Conservation (phyloP, 2,113 vertebrate genomes). For the Danio rerio region DNA sequence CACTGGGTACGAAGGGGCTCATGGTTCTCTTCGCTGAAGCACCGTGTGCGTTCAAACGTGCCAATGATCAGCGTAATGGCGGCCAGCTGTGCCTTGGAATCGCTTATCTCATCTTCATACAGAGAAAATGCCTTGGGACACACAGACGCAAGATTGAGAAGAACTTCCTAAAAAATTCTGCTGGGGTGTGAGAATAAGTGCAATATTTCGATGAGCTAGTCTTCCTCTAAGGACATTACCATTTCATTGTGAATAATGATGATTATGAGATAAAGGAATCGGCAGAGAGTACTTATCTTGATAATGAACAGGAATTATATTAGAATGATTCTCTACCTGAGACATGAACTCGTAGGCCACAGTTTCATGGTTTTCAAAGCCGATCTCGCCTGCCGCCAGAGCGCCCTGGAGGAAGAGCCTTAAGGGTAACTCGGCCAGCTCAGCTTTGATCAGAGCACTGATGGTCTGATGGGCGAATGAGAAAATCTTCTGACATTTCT, state of each 20-base stretch:
- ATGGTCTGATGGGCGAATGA: conserved; percentile 98
- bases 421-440: conserved; percentile 93
- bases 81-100: conserved; percentile 98
- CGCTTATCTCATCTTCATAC: conserved; percentile 98
- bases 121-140: conserved; percentile 90
- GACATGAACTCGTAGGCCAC: conserved; percentile 99
- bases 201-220: background rate
- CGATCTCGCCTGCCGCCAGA: conserved; percentile 93
- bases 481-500: conserved; percentile 99
- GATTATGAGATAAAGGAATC: conserved; percentile 1
- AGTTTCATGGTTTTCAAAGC: conserved; percentile 98
- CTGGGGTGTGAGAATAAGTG: background rate
- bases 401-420: conserved; percentile 97
- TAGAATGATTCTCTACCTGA: conserved; percentile 78
- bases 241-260: conserved; percentile 7
- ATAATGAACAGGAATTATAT: background rate
- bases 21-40: conserved; percentile 98
- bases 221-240: conserved; percentile 2
- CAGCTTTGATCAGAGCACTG: conserved; percentile 96
- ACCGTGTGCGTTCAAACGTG: conserved; percentile 94
- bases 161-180: background rate
- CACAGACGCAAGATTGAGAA: background rate
- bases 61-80: conserved; percentile 98
- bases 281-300: background rate
- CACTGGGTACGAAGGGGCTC: conserved; percentile 97